phyloP scores from a whole-genome alignment of 1,140 invertebrate species.

The Sinonovacula constricta region DNA sequence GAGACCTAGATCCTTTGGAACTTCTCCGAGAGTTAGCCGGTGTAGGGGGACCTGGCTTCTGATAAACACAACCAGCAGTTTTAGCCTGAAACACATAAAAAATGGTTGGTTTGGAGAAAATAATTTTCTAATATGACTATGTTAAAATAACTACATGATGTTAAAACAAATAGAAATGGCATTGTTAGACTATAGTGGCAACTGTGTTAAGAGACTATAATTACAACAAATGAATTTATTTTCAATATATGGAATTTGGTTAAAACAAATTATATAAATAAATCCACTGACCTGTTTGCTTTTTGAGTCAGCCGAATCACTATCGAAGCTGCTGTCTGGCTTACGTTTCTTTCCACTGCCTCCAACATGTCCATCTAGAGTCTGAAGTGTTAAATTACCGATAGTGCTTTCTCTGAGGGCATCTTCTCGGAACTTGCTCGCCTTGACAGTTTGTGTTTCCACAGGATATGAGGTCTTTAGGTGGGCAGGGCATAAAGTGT shows the following conservation, averaged over 20 bases:
- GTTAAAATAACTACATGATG: too few species aligned
- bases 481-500: constrained; percentile 92
- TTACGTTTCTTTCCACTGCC: constrained; percentile 56
- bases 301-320: constrained; percentile 31
- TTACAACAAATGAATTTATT: too few species aligned
- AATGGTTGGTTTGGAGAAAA: too few species aligned
- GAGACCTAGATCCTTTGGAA: constrained; percentile 53
- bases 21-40: constrained; percentile 55
- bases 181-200: too few species aligned
- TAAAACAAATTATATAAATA: background rate
- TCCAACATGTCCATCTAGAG: background rate
- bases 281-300: constrained; percentile 9
- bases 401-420: constrained; percentile 43
- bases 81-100: constrained; percentile 53
- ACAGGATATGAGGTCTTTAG: constrained; percentile 93
- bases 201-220: too few species aligned
- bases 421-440: constrained; percentile 46
- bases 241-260: too few species aligned
- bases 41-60: constrained; percentile 69
- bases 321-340: constrained; percentile 49
- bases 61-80: constrained; percentile 58
- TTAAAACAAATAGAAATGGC: background rate
- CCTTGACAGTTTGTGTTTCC: constrained; percentile 83
- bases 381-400: constrained; percentile 3
- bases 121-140: too few species aligned